phyloP scores from a whole-genome alignment of 2,797 vertebrate genomes.

The Tiaroga cobitis region DNA sequence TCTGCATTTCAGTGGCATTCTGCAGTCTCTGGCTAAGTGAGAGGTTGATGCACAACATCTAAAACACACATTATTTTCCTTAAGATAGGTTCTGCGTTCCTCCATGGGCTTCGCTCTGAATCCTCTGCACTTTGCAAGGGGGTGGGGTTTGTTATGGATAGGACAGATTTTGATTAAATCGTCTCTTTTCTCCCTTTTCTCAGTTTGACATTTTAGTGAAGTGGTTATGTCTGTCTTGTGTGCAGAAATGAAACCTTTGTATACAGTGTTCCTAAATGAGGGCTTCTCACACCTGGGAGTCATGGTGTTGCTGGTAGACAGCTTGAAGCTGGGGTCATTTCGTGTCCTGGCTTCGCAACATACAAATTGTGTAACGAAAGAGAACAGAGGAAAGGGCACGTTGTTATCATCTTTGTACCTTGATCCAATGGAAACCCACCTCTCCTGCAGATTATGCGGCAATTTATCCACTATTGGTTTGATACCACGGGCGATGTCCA shows the following conservation, averaged over 20 bases:
- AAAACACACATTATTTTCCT: not conserved
- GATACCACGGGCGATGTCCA: constrained; percentile 7
- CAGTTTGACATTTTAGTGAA: not conserved
- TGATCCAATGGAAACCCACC: constrained; percentile 5
- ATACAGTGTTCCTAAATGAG: not conserved
- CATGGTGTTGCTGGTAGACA: not conserved
- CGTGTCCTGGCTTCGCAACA: not conserved
- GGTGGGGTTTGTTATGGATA: not conserved
- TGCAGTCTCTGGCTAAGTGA: not conserved
- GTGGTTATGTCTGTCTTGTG: not conserved
- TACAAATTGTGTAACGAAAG: constrained; percentile 10
- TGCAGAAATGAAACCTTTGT: not conserved
- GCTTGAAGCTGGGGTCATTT: constrained; percentile 7
- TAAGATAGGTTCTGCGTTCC: not conserved
- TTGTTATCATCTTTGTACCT: constrained; percentile 19
- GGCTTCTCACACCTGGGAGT: not conserved
- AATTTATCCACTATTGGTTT: constrained; percentile 5
- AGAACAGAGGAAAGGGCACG: not conserved
- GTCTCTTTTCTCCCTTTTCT: not conserved
- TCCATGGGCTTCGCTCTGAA: not conserved
- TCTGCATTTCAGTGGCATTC: too few species aligned
- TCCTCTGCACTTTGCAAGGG: not conserved
- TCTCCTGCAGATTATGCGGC: not conserved
- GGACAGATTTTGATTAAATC: not conserved
- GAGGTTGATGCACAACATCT: not conserved